phyloP scores from a whole-genome alignment of 2,888 invertebrate species.

The Dasypolia templi region DNA sequence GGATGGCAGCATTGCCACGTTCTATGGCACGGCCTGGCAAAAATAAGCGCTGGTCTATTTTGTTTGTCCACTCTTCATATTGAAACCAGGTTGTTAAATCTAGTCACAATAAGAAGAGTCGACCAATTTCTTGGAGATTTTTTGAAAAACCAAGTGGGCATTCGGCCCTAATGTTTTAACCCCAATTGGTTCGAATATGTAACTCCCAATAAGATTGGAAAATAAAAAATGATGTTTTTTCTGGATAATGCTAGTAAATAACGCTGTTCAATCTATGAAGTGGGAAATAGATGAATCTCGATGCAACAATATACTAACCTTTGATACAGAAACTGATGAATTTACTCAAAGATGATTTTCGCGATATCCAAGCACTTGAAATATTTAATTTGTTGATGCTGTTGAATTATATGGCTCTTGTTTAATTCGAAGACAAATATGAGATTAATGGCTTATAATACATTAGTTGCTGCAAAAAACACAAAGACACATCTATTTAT shows the following conservation, averaged over 20 bases:
- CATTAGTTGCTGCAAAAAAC: background rate
- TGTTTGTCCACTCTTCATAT: too few species aligned
- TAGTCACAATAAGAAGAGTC: too few species aligned
- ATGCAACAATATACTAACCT: background rate
- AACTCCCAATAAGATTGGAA: background rate
- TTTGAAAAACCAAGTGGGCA: background rate
- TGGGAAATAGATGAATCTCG: background rate
- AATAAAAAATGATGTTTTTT: background rate
- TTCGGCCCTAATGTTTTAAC: background rate
- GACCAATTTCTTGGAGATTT: background rate
- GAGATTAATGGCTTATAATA: background rate
- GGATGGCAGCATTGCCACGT: background rate
- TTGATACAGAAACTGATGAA: background rate
- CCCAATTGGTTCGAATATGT: background rate
- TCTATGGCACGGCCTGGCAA: background rate
- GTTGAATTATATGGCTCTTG: too few species aligned
- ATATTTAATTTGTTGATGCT: background rate
- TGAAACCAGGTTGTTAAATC: too few species aligned
- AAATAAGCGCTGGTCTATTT: background rate
- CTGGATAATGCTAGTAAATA: background rate
- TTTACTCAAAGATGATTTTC: background rate
- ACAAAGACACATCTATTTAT: background rate
- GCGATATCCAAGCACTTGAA: background rate
- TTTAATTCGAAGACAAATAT: background rate
- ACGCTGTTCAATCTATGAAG: background rate